These are phyloP conservation scores for Bugula neritina DNA, from an alignment of 2,888 invertebrate genomes.

Conservation along the genomic window DNA sequence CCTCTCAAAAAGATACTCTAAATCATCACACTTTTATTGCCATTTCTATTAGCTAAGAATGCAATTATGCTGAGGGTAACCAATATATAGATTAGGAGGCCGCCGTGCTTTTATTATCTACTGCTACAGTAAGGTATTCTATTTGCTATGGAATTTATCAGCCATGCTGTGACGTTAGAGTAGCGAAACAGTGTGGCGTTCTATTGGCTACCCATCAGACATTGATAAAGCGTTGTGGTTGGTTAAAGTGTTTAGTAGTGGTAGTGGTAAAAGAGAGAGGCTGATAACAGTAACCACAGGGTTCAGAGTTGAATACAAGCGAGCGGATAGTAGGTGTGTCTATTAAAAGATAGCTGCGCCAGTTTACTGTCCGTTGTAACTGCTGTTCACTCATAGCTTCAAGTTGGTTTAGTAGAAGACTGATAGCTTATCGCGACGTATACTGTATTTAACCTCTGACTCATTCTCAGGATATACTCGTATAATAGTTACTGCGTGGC, in stretches of 20 bases:
- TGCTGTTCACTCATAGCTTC: too few species aligned
- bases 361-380: neutral
- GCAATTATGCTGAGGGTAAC: too few species aligned
- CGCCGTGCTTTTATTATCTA: too few species aligned
- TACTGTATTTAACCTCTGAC: too few species aligned
- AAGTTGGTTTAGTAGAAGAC: too few species aligned
- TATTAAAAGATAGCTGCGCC: neutral
- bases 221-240: constrained; percentile 21
- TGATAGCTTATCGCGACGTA: too few species aligned
- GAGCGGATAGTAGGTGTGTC: constrained; percentile 16
- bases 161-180: constrained; percentile 3
- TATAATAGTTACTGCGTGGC: too few species aligned
- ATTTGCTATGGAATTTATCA: constrained; percentile 24
- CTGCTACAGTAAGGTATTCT: constrained; percentile 1
- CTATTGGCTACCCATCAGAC: constrained; percentile 20
- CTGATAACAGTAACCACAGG: neutral
- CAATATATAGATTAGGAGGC: too few species aligned
- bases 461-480: constrained; percentile 11
- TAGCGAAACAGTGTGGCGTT: constrained; percentile 1
- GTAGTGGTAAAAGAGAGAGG: too few species aligned
- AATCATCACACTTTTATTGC: constrained; percentile 5
- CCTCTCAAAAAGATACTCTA: neutral
- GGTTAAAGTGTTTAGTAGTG: constrained; percentile 14
- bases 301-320: constrained; percentile 24
- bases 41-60: constrained; percentile 8